Conservation (phyloP, 2,113 vertebrate species). For the Athene noctua region DNA sequence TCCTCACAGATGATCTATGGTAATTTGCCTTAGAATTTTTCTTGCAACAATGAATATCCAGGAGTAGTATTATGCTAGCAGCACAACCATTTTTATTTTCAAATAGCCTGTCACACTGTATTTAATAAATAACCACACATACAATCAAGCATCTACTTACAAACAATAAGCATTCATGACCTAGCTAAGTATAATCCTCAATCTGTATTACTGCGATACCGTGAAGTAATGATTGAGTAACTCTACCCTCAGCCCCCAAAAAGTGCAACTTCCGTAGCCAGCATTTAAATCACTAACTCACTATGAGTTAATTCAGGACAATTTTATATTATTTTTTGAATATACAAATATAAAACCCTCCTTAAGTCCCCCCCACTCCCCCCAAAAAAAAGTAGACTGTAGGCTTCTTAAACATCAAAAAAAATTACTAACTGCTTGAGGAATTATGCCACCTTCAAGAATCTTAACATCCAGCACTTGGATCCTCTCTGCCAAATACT, state of each 20-base stretch:
- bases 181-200: neutral
- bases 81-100: slow-evolving; percentile 41
- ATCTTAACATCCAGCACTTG: neutral
- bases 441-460: neutral
- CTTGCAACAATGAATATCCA: neutral
- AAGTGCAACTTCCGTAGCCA: neutral
- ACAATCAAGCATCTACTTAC: neutral
- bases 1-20: neutral
- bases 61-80: neutral
- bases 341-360: neutral
- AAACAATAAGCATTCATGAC: neutral
- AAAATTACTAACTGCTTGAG: neutral
- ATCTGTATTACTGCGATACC: neutral
- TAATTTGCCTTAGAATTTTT: slow-evolving; percentile 28
- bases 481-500: neutral
- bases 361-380: no score
- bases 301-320: neutral
- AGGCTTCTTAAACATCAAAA: neutral
- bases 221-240: neutral
- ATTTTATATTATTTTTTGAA: neutral
- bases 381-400: neutral
- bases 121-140: neutral
- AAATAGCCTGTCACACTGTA: neutral
- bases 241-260: neutral
- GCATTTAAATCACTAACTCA: neutral